A percentile compares a stretch with the other conserved stretches of the same genome.
Conservation (phyloP, 2,888 invertebrate genomes). For the Tachina grossa region DNA sequence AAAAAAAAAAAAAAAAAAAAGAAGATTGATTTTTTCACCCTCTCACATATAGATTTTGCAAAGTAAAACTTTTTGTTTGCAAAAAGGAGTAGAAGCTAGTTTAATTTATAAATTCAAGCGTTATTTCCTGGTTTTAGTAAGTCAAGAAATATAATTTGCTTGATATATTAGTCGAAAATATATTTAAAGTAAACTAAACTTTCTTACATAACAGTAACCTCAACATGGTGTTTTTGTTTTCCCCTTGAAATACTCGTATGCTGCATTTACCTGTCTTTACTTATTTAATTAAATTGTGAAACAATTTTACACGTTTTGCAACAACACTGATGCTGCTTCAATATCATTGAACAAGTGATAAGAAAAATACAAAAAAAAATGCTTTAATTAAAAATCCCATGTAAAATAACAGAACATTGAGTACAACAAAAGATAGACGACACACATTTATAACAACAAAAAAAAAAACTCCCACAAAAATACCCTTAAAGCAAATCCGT, state of each 20-base stretch:
- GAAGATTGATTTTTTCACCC: too few species aligned
- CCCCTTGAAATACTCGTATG: not conserved
- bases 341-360: conserved; percentile 56
- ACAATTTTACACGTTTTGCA: conserved; percentile 1
- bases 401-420: conserved; percentile 14
- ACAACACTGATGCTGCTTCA: conserved; percentile 36
- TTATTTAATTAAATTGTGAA: conserved; percentile 22
- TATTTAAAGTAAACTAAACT: too few species aligned
- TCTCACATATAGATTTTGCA: too few species aligned
- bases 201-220: too few species aligned
- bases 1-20: too few species aligned
- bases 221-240: not conserved
- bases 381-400: conserved; percentile 63
- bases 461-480: not conserved
- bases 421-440: not conserved
- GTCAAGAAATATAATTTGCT: too few species aligned
- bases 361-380: conserved; percentile 12
- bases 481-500: conserved; percentile 49
- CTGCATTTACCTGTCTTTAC: not conserved
- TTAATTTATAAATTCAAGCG: too few species aligned
- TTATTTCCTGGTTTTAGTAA: too few species aligned
- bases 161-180: too few species aligned
- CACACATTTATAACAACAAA: conserved; percentile 12
- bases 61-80: too few species aligned
- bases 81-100: too few species aligned